These are phyloP conservation scores for Ptychadena robeensis DNA, from an alignment of 2,797 vertebrate species.

Conservation along the genomic window DNA sequence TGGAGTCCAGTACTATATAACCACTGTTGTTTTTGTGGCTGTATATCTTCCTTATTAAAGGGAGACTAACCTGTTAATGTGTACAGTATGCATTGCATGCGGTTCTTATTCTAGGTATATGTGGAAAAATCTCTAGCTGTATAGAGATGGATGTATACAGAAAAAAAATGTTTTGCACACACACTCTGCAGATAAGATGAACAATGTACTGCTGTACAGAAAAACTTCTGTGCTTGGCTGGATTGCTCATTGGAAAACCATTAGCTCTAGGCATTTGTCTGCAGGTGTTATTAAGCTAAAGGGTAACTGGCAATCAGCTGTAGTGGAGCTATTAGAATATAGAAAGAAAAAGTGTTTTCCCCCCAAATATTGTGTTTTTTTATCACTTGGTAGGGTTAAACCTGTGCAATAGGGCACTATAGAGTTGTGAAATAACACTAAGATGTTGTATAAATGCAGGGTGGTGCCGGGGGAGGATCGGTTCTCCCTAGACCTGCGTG, in stretches of 20 bases:
- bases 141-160: slow-evolving; percentile 27
- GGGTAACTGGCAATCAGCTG: not conserved
- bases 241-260: slow-evolving; percentile 1
- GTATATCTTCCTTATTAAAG: slow-evolving; percentile 48
- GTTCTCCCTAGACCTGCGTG: not conserved
- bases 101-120: slow-evolving; percentile 24
- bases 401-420: not conserved
- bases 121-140: slow-evolving; percentile 30
- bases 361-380: not conserved
- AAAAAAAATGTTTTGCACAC: slow-evolving; percentile 32
- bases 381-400: not conserved
- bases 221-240: slow-evolving; percentile 5
- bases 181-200: slow-evolving; percentile 23
- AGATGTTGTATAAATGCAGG: not conserved
- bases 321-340: not conserved
- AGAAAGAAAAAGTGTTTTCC: not conserved
- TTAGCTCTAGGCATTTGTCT: slow-evolving; percentile 9
- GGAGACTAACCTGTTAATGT: accelerated
- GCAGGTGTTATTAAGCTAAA: slow-evolving; percentile 10
- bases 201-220: slow-evolving; percentile 29
- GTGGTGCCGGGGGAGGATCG: not conserved
- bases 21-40: slow-evolving; percentile 63
- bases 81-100: slow-evolving; percentile 41
- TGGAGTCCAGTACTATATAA: slow-evolving; percentile 27
- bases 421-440: not conserved